Evolutionary conservation across 2,888 invertebrate species (phyloP), one percentile per base, ranked within the genome.

Genomic region (Lasioglossum figueresi): DNA sequence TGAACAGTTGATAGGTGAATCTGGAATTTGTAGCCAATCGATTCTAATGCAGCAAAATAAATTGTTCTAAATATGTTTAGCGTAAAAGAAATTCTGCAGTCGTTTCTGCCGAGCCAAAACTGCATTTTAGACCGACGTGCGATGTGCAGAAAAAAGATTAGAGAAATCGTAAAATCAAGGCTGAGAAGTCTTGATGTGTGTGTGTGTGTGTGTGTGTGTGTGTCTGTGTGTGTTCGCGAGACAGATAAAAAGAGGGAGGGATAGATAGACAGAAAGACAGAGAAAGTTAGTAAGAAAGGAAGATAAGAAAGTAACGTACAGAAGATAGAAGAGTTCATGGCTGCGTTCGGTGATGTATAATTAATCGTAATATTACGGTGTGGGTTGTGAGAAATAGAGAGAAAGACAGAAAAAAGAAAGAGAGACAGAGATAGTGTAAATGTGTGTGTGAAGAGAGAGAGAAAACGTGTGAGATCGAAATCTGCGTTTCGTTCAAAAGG

Each of bases 131-230:
- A 63, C 59, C 31, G 31, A 31, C 59, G 59, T 63, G 59, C 59
- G 59, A 63, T 85, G 88, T 89, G 88, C 91, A 92, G 91, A 91
- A 91, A 83, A 71, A 56, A 75, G 40, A 56, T 63, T 43, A 48
- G 73, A 74, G 48, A 82, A 68, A 85, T 77, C 71, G 82, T 77
- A 88, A 86, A 73, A 80, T 86, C 52, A 52, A 52, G 23, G 23
- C 52, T 23, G 23, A n/a, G 52, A 52, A 52, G 23, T 52, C 52
- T n/a, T 10, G 52, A 23, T n/a, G 23, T 10, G 8, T 52, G 23
- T 52, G 34, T 66, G 16, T 66, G 34, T 66, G 16, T 66, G n/a
- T n/a, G 23, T 6, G 2, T 52, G 10, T 52, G 23, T 52, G 6
- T 23, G 23, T 48, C 6, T 48, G 23, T 63, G 31, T 63, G 34